Percentiles rank a stretch among this genome's conserved stretches.
Evolutionary conservation across 2,888 invertebrate genomes (phyloP).

Genomic region (Volucella zonaria): DNA sequence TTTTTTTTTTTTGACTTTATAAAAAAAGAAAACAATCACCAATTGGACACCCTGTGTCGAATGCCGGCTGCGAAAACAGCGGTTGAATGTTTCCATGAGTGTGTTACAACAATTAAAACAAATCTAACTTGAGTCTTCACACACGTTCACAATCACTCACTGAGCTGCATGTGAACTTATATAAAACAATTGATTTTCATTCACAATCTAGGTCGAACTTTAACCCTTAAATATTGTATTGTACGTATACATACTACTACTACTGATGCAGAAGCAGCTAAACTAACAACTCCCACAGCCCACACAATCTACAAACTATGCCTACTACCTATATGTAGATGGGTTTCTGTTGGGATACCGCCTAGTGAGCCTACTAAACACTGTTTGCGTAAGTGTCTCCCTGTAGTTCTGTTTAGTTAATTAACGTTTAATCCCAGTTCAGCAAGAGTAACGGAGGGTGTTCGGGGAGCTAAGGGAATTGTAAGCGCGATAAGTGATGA

Average conservation of each 20-base stretch:
- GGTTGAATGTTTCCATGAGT: slow-evolving; percentile 41
- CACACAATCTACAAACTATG: background rate
- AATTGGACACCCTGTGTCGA: slow-evolving; percentile 44
- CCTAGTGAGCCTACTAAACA: slow-evolving; percentile 37
- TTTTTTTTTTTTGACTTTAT: background rate
- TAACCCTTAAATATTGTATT: slow-evolving; percentile 64
- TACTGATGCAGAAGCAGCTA: background rate
- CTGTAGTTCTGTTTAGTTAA: slow-evolving; percentile 47
- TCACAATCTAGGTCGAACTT: slow-evolving; percentile 78
- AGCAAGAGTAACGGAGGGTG: no score
- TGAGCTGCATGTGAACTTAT: slow-evolving; percentile 46
- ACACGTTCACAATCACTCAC: slow-evolving; percentile 21
- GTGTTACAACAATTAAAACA: slow-evolving; percentile 7
- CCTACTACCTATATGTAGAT: background rate
- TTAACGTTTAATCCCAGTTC: slow-evolving; percentile 40
- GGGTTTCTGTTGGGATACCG: slow-evolving; percentile 6
- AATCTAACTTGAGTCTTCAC: background rate
- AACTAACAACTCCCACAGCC: background rate
- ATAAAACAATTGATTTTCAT: slow-evolving; percentile 79
- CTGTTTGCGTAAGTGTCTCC: slow-evolving; percentile 37
- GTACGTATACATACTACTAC: slow-evolving; percentile 38
- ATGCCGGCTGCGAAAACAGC: slow-evolving; percentile 61
- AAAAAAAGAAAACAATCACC: background rate
- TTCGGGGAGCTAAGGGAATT: no score
- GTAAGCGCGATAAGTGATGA: no score